Evolutionary conservation across 2,888 invertebrate genomes (phyloP).

Genomic region (Papilio gigon): DNA sequence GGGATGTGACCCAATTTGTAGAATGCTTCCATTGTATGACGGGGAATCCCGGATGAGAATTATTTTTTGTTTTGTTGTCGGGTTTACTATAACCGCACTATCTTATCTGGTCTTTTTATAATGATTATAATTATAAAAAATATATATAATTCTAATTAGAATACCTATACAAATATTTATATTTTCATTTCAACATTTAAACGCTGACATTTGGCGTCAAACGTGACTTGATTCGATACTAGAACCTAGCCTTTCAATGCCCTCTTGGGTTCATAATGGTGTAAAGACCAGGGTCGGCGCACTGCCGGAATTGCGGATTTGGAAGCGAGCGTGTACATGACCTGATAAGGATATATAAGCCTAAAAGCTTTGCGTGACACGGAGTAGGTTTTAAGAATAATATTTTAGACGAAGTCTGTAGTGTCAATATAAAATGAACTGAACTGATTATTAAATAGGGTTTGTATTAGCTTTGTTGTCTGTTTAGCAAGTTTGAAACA

Average conservation of each 20-base stretch:
- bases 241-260: constrained; percentile 51
- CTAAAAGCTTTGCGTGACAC: not conserved
- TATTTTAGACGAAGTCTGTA: not conserved
- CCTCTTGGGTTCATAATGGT: constrained; percentile 68
- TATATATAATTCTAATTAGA: too few relatives aligned
- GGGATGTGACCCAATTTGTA: too few relatives aligned
- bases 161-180: too few relatives aligned
- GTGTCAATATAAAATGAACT: too few relatives aligned
- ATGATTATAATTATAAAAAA: too few relatives aligned
- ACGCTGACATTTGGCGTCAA: constrained; percentile 13
- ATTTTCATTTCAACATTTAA: too few relatives aligned
- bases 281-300: constrained; percentile 75
- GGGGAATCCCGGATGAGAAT: too few relatives aligned
- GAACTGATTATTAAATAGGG: not conserved
- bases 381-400: not conserved
- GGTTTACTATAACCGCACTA: too few relatives aligned
- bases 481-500: too few relatives aligned
- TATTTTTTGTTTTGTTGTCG: too few relatives aligned
- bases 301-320: constrained; percentile 76
- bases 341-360: constrained; percentile 13
- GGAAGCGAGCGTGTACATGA: constrained; percentile 36
- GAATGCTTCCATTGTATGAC: not conserved
- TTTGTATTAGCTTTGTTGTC: not conserved
- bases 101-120: too few relatives aligned
- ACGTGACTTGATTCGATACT: not conserved